phyloP scores from a whole-genome alignment of 1,140 invertebrate species.

The Hormaphis cornu region DNA sequence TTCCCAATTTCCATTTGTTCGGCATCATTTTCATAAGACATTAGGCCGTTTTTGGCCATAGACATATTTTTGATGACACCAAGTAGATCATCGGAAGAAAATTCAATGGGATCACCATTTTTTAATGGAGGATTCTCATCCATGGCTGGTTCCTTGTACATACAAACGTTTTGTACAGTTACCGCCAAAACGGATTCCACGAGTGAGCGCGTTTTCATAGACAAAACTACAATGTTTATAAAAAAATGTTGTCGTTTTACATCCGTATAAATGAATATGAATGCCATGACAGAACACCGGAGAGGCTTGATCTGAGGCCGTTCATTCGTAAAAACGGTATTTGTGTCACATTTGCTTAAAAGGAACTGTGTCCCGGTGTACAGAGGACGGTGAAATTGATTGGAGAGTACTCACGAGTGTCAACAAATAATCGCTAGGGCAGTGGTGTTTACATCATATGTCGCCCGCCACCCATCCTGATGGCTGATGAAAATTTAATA shows the following conservation, averaged over 20 bases:
- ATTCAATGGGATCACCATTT: slow-evolving; percentile 17
- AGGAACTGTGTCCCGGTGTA: not conserved
- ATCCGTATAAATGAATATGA: not conserved
- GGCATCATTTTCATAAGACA: slow-evolving; percentile 24
- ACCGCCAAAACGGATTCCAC: not conserved
- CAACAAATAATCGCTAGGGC: not conserved
- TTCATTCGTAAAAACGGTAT: slow-evolving; percentile 16
- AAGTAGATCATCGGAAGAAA: slow-evolving; percentile 11
- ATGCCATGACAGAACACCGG: slow-evolving; percentile 24
- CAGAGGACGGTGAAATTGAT: not conserved
- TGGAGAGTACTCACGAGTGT: not conserved
- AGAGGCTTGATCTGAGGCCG: slow-evolving; percentile 10
- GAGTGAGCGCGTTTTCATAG: not conserved
- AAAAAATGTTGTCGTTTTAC: not conserved
- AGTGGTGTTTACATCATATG: slow-evolving; percentile 14
- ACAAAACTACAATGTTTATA: slow-evolving; percentile 2
- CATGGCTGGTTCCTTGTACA: slow-evolving; percentile 14
- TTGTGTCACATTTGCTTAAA: slow-evolving; percentile 1
- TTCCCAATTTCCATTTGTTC: slow-evolving; percentile 23
- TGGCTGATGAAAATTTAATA: not conserved
- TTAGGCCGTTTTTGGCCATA: slow-evolving; percentile 17
- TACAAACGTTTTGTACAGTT: not conserved
- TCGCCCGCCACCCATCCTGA: not conserved
- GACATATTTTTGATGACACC: slow-evolving; percentile 27
- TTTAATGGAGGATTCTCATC: slow-evolving; percentile 22